Percentiles rank a stretch among this genome's conserved stretches.
Conservation (phyloP, 2,797 vertebrate species). For the Arrhamphus sclerolepis region DNA sequence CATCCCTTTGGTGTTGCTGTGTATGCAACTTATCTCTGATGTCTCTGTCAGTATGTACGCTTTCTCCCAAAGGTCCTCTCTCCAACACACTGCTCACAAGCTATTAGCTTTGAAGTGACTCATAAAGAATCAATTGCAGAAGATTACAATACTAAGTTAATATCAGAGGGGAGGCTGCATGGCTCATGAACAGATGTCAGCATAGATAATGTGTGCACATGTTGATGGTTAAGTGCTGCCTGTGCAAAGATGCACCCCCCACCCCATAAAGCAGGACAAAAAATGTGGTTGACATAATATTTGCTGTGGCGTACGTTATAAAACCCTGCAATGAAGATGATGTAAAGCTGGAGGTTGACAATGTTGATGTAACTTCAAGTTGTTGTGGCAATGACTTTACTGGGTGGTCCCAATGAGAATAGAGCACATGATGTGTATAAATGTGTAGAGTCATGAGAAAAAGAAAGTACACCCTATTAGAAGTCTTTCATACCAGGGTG, state of each 20-base stretch:
- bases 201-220: constrained; percentile 52
- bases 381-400: constrained; percentile 78
- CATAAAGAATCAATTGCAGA: constrained; percentile 86
- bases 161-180: constrained; percentile 55
- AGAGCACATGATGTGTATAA: constrained; percentile 16
- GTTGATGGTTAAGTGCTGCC: constrained; percentile 5
- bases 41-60: constrained; percentile 60
- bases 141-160: constrained; percentile 71
- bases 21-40: constrained; percentile 53
- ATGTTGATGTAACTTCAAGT: constrained; percentile 68
- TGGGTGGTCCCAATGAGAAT: constrained; percentile 77
- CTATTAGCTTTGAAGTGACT: constrained; percentile 91
- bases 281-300: constrained; percentile 45
- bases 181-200: constrained; percentile 67
- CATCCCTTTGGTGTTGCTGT: constrained; percentile 48
- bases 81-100: constrained; percentile 79
- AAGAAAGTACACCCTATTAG: too few species aligned
- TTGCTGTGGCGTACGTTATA: constrained; percentile 49
- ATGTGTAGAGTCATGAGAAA: not conserved
- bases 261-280: not conserved
- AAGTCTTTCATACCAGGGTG: too few species aligned
- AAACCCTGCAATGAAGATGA: constrained; percentile 54
- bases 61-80: constrained; percentile 70
- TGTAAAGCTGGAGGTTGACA: constrained; percentile 42
- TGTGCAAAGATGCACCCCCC: not conserved